Evolutionary conservation across 2,797 vertebrate genomes (phyloP), one percentile per base, ranked within the genome.

Genomic region (Fratercula arctica): DNA sequence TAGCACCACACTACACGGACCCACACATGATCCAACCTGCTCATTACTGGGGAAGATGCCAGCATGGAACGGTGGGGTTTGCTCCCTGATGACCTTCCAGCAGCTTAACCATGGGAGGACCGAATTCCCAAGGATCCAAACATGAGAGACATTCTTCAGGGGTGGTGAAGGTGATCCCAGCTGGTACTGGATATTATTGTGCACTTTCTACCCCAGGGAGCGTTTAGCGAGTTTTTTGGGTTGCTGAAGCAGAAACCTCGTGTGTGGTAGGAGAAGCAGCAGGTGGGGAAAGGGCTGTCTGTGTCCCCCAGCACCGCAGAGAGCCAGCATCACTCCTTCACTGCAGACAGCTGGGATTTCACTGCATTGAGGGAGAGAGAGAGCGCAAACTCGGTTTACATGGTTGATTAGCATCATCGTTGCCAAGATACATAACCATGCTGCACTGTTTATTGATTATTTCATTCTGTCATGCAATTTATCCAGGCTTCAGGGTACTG

Each of bases 341-440:
- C 84, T 28, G 64, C 93, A 91, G 70, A 41, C 91, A 92, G 80
- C 37, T 33, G 4, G 80, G 83, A 79, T 67, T 64, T 61, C 80
- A 60, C 76, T 89, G 75, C 81, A 12, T 75, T 37, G 35, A 87
- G 51, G 74, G 61, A 51, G 80, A 24, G 45, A 64, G 73, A 56
- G 61, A 63, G 70, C 75, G 72, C 60, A 77, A 60, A 90, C 81
- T 29, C 72, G 2, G 64, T 63, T 89, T 90, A 68, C 75, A 80
- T 61, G 64, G 84, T 16, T 94, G 68, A 93, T 84, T 31, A 94
- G 69, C 84, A 95, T 89, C 78, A 8, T 83, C 0, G 91, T 96
- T 95, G 96, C 95, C 94, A 95, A 95, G 95, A 93, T 80, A 96
- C 92, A 3, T 83, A 89, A 66, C 78, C 81, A 23, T 29, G 72